A percentile compares a stretch with the other conserved stretches of the same genome.
These are phyloP conservation scores for Patiria pectinifera DNA, from an alignment of 53 echinoderm and acorn worm genomes.

Conservation along the genomic window DNA sequence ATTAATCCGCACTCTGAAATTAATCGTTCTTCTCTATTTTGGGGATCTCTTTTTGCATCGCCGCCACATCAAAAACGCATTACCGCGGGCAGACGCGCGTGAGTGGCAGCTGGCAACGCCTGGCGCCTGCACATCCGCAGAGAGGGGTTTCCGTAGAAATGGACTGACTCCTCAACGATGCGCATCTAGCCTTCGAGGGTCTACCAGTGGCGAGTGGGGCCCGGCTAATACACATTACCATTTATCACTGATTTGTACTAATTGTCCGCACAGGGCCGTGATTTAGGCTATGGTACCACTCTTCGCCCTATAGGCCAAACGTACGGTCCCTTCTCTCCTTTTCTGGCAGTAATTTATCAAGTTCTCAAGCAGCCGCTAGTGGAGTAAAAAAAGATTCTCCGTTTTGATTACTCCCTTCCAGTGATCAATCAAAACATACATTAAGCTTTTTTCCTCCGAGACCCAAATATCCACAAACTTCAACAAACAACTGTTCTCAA, in stretches of 20 bases:
- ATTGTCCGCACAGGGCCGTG: constrained; percentile 20
- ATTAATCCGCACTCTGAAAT: constrained; percentile 52
- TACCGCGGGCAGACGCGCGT: constrained; percentile 49
- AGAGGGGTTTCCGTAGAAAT: background rate
- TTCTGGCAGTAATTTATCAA: constrained; percentile 32
- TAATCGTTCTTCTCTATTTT: constrained; percentile 33
- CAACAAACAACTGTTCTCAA: constrained; percentile 37
- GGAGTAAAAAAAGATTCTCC: constrained; percentile 25
- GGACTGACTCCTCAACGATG: constrained; percentile 9
- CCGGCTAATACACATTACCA: constrained; percentile 5
- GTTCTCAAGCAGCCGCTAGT: background rate
- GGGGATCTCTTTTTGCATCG: constrained; percentile 17
- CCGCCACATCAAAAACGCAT: constrained; percentile 65
- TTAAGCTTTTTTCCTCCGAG: background rate
- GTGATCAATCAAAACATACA: constrained; percentile 52
- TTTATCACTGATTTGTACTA: constrained; percentile 53
- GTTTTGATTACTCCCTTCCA: background rate
- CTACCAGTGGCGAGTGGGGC: background rate
- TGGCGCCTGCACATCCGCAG: constrained; percentile 62
- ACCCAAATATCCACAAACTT: constrained; percentile 26
- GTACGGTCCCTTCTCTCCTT: background rate
- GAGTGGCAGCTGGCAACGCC: constrained; percentile 44
- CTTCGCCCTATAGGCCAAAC: background rate
- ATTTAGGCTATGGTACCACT: constrained; percentile 25
- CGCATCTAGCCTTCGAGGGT: background rate